Base-by-base conservation (phyloP, 2,888 invertebrate genomes). In the Anoplius nigerrimus region DNA sequence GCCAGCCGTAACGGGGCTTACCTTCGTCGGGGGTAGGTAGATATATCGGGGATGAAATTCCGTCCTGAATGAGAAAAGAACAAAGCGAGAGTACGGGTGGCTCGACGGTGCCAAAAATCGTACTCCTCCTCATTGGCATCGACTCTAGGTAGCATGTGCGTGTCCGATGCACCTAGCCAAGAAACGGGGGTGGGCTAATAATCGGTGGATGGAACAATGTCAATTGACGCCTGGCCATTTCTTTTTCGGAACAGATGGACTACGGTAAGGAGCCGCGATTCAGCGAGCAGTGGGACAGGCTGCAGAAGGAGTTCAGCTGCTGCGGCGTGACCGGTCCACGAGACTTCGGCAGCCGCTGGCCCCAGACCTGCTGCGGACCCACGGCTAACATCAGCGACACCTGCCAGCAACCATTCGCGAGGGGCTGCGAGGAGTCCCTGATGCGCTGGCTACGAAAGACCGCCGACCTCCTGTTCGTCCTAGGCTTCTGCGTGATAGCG, bases 401-500 rank as follows among this genome's bases (percentile, higher is more conserved):
- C 8, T 89, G 89, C 54, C 83, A 81, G 43, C 82, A 85, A 22
- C 87, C 87, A 2, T 84, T 83, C 68, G 68, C 71, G 0, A 80
- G 81, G 60, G 94, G 95, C 74, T 96, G 96, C 90, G 94, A 94
- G 75, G 94, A 94, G 78, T 90, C 92, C 71, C 90, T 96, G 71
- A 90, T 93, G 66, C 90, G 92, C 76, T 96, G 96, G 94, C 90
- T 96, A 58, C 91, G 94, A 78, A 92, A 93, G 86, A 95, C 95
- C 53, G 95, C 95, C 59, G 95, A 96, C 87, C 91, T 95, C 69
- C 91, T 96, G 66, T 95, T 95, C 86, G 93, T 95, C 68, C 89
- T 95, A 81, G 96, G 96, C 67, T 96, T 95, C 89, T 96, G 96
- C 90, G 95, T 96, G 74, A 94, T 96, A 83, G 95, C 96, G 83